These are phyloP conservation scores for Battus philenor DNA, from an alignment of 1,140 invertebrate species.

Conservation along the genomic window DNA sequence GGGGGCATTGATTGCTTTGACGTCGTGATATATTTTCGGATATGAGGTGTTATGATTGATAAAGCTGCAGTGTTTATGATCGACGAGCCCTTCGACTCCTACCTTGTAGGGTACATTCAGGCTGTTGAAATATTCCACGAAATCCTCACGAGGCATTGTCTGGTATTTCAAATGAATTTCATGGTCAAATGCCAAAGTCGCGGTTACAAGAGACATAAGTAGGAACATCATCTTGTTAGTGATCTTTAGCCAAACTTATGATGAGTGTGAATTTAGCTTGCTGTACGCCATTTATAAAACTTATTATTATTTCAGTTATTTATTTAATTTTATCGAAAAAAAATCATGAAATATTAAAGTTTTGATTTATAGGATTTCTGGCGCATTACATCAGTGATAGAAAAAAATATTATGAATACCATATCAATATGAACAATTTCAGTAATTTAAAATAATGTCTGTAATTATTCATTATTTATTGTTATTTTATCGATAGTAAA, in stretches of 20 bases:
- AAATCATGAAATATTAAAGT: no score
- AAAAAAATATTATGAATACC: no score
- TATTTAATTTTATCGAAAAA: no score
- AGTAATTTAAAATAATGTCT: no score
- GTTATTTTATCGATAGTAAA: no score
- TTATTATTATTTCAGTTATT: not conserved
- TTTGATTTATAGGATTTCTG: no score
- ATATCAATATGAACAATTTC: no score
- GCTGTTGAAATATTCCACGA: slow-evolving; percentile 18
- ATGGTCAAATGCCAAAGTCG: slow-evolving; percentile 1
- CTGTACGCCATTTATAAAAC: not conserved
- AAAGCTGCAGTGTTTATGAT: not conserved
- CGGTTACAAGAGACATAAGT: not conserved
- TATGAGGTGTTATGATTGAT: not conserved
- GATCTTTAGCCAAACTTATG: not conserved
- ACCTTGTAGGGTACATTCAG: slow-evolving; percentile 14
- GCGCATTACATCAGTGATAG: no score
- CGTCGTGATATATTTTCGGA: not conserved
- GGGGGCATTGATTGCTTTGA: slow-evolving; percentile 69
- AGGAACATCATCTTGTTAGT: not conserved
- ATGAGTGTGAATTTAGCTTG: not conserved
- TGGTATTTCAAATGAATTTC: slow-evolving; percentile 16
- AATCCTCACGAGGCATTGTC: slow-evolving; percentile 10
- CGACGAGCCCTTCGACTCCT: not conserved
- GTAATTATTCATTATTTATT: no score